Base-by-base conservation (phyloP, 2,797 vertebrate genomes). In the Atherinosoma microstoma region DNA sequence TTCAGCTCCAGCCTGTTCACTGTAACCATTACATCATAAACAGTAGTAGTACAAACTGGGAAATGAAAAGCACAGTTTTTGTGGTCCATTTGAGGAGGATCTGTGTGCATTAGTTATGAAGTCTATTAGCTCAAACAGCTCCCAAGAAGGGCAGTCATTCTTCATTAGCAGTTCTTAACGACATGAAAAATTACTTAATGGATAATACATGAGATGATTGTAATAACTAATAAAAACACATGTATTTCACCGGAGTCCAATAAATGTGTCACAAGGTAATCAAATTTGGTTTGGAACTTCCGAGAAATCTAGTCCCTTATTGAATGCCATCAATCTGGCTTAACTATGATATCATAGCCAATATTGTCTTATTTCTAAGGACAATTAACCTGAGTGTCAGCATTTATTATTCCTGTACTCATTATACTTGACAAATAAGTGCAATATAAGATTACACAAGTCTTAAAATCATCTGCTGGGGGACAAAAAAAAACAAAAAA, bases 401-500 rank as follows among this genome's bases (percentile, higher is more conserved):
- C 51, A 70, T 72, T 78, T 78, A 85, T 86, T 84, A 79, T 78
- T 70, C 16, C 59, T 62, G 30, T 34, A 79, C 79, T 84, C 73
- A 89, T 86, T 89, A 80, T 40, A 64, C 32, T 63, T 82, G 84
- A 86, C 69, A 75, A 90, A 91, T 79, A 63, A 84, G 75, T 70
- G 63, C 61, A 68, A 64, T 67, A 45, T 38, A n/a, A 64, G 59
- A 85, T 86, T 78, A 81, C 63, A 62, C 1, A 12, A 73, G 74
- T 63, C 67, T 78, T 67, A 76, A 84, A 87, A 73, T 64, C 32
- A 78, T 71, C 74, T 70, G 64, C 56, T 45, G 32, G 42, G 6
- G 30, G 30, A 5, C n/a, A 5, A 32, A 32, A 32, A 32, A 32
- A 32, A 32, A 2, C 56, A 29, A 56, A 70, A 83, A 59, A 61